Evolutionary conservation across 2,113 vertebrate genomes (phyloP), one percentile per base, ranked within the genome.

Genomic region (Cephalopterus ornatus): DNA sequence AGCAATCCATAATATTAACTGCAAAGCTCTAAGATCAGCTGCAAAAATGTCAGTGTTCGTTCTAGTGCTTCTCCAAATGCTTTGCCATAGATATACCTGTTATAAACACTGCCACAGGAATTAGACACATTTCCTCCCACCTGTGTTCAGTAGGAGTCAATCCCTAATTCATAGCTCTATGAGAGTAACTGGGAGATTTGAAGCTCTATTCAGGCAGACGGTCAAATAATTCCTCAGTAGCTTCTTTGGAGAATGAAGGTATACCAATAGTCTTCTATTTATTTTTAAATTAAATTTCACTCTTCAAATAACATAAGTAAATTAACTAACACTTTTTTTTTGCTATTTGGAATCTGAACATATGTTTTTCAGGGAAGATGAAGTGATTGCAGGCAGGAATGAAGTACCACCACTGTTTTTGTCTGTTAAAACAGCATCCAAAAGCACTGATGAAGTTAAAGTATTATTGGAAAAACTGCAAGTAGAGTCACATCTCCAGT

Each of bases 131-230:
- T 58, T 79, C 2, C 52, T 74, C 15, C 11, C 62, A 87, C 22
- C 2, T 14, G 0, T 3, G 3, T 17, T 70, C 35, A 44, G 14
- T 11, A 63, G n/a, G 2, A 87, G 14, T 8, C 16, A 11, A 19
- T 42, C 39, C 37, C 56, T 63, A 78, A 49, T 61, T 52, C 19
- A 28, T 6, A 52, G 22, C 10, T 53, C 15, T 50, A 27, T 42
- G 6, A 72, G 37, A 82, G 28, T 49, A 67, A 77, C 7, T 70
- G 37, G 10, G 71, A 53, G 5, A 66, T 17, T 5, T 55, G 58
- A 88, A 72, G 39, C 15, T 78, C 8, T 85, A 9, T 62, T 82
- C 23, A 70, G 33, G 23, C 17, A 85, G 33, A 35, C 5, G 61
- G n/a, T 30, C 76, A 52, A 91, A 55, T 22, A 94, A 50, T 52